Evolutionary conservation across 2,888 invertebrate genomes (phyloP).

Genomic region (Pyrgus malvae): DNA sequence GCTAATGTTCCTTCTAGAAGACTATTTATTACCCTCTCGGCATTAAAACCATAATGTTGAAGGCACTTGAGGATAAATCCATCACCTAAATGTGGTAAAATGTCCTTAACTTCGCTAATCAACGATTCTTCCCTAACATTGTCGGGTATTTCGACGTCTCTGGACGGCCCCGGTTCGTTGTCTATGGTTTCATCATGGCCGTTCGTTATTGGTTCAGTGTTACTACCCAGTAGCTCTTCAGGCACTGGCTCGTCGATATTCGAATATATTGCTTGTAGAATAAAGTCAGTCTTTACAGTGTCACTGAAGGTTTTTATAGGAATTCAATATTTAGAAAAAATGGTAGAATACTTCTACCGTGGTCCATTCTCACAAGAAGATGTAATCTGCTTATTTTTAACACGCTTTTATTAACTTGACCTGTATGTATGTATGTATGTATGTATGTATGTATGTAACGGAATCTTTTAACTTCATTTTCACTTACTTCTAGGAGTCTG

Average conservation of each 20-base stretch:
- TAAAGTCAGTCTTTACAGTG: slow-evolving; percentile 78
- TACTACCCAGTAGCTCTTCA: slow-evolving; percentile 35
- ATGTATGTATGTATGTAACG: too few species aligned
- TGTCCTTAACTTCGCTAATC: slow-evolving; percentile 86
- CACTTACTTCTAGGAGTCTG: too few species aligned
- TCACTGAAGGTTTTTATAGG: slow-evolving; percentile 57
- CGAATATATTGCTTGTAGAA: slow-evolving; percentile 76
- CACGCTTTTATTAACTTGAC: too few species aligned
- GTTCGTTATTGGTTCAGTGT: slow-evolving; percentile 36
- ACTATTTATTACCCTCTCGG: slow-evolving; percentile 90
- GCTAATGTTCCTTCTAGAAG: slow-evolving; percentile 87
- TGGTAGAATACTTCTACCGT: too few species aligned
- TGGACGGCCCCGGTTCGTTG: slow-evolving; percentile 40
- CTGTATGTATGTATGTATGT: too few species aligned
- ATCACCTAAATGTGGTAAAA: slow-evolving; percentile 91
- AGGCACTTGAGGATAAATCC: slow-evolving; percentile 88
- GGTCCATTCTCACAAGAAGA: too few species aligned
- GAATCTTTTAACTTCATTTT: too few species aligned
- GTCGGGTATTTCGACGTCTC: slow-evolving; percentile 64
- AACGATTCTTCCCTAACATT: slow-evolving; percentile 71
- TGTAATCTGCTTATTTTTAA: too few species aligned
- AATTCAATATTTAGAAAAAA: background rate
- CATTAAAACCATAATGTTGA: slow-evolving; percentile 87
- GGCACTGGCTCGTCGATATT: slow-evolving; percentile 66
- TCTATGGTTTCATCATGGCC: slow-evolving; percentile 37